Evolutionary conservation across 2,888 invertebrate genomes (phyloP).

Genomic region (Coecobrya sp.): DNA sequence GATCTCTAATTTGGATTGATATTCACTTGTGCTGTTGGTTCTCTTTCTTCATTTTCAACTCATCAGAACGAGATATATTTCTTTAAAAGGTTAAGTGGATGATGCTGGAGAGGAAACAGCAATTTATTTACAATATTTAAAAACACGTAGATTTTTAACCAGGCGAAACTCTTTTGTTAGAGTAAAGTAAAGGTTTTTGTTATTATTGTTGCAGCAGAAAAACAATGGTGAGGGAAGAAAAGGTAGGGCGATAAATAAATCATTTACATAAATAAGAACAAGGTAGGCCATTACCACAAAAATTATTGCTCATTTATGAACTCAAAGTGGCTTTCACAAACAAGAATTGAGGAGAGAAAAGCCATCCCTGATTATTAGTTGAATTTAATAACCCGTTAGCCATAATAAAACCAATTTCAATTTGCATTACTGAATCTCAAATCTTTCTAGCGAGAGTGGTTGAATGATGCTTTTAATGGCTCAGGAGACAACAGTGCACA

Average conservation of each 20-base stretch:
- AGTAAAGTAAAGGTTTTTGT: conserved; percentile 20
- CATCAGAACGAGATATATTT: not conserved
- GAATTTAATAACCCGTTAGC: conserved; percentile 78
- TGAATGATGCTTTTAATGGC: conserved; percentile 58
- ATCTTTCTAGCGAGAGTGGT: conserved; percentile 47
- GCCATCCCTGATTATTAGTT: conserved; percentile 50
- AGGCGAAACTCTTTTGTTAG: not conserved
- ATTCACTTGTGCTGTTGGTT: not conserved
- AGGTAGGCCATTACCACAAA: conserved; percentile 70
- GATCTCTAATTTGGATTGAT: conserved; percentile 51
- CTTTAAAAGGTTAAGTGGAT: conserved; percentile 9
- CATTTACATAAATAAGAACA: conserved; percentile 78
- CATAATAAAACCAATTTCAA: conserved; percentile 81
- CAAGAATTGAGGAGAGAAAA: conserved; percentile 14
- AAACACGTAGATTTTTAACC: conserved; percentile 15
- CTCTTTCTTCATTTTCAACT: not conserved
- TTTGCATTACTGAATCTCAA: conserved; percentile 75
- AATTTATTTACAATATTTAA: conserved; percentile 5
- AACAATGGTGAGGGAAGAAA: conserved; percentile 61
- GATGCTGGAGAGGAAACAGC: not conserved
- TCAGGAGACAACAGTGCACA: conserved; percentile 68
- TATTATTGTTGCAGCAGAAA: conserved; percentile 33
- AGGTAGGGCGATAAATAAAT: conserved; percentile 79
- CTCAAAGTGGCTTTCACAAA: conserved; percentile 58
- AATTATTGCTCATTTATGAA: conserved; percentile 72